Evolutionary conservation across 37 sponge, comb jelly and placozoan species (phyloP), one percentile per base, ranked within the genome.

Genomic region (Haliclona indistincta): DNA sequence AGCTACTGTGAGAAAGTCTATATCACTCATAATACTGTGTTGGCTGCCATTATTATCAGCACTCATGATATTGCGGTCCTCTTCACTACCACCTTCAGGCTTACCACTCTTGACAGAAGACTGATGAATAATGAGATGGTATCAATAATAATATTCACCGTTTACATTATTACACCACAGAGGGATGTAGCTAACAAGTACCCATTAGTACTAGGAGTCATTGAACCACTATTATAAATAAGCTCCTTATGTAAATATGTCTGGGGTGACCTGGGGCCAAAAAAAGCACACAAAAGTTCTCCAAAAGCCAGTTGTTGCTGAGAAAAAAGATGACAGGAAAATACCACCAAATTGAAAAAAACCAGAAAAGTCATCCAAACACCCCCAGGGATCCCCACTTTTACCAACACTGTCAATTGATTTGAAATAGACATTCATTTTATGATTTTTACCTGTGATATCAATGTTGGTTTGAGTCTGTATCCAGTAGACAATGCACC

Each of bases 401-500:
- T 47, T 47, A 47, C 15, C 15, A 17, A 17, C 15, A 17, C 10
- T 47, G 51, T 47, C 10, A 17, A 15, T 47, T 17, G 10, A 15
- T 47, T 17, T 47, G 51, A 17, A 47, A 47, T 47, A 10, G 10
- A 47, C 51, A 47, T 47, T 10, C 15, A 47, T 47, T 15, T 47
- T 17, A 10, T 47, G 15, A 47, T 47, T 47, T 1, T 33, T 19
- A 22, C 41, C 30, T 1, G 62, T 61, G 64, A 2, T 35, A 15
- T 13, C 62, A 15, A 6, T 29, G 56, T 53, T 11, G 56, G 43
- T 60, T 30, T 62, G 38, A 97, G 60, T 26, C 30, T 63, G 77
- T 75, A 88, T 5, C 61, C 41, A 4, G 97, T 94, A 11, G 78
- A 79, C 1, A 97, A 80, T 17, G 92, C 89, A 33, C 97, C 97